These are phyloP conservation scores for Lepetodrilus schrolli DNA, from an alignment of 2,888 invertebrate genomes.

Conservation along the genomic window DNA sequence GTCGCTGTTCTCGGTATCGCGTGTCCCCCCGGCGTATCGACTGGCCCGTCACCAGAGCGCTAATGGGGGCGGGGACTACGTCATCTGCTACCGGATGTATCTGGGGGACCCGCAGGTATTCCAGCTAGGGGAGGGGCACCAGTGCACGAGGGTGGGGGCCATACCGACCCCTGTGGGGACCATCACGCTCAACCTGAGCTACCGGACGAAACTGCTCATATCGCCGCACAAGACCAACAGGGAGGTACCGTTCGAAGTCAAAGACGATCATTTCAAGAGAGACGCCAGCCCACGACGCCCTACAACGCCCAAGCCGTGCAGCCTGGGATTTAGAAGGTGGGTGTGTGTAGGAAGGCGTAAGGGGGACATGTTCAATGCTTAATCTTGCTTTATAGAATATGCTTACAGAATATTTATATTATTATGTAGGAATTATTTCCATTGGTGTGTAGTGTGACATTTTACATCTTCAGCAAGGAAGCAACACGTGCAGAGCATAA, in stretches of 20 bases:
- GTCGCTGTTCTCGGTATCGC: conserved; percentile 89
- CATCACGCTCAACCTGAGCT: conserved; percentile 86
- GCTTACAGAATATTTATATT: too few relatives aligned
- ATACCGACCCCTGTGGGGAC: conserved; percentile 91
- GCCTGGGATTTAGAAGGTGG: conserved; percentile 63
- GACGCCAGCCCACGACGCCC: conserved; percentile 79
- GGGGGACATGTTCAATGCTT: too few relatives aligned
- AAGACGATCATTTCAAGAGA: conserved; percentile 90
- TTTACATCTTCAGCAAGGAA: too few relatives aligned
- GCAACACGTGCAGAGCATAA: too few relatives aligned
- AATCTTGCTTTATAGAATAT: too few relatives aligned
- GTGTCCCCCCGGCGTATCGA: conserved; percentile 94
- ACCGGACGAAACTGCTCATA: conserved; percentile 93
- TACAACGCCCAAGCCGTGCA: conserved; percentile 63
- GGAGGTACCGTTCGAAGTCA: conserved; percentile 83
- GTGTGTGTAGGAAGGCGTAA: too few relatives aligned
- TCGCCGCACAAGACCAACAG: conserved; percentile 84
- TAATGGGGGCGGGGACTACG: conserved; percentile 82
- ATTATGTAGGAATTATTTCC: too few relatives aligned
- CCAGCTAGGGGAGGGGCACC: conserved; percentile 84
- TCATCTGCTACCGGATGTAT: conserved; percentile 86
- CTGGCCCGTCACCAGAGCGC: conserved; percentile 90
- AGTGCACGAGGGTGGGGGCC: conserved; percentile 88
- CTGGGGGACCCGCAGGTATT: conserved; percentile 78
- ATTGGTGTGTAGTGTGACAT: too few relatives aligned